Evolutionary conservation across 2,797 vertebrate genomes (phyloP).

Genomic region (Anguilla marmorata): DNA sequence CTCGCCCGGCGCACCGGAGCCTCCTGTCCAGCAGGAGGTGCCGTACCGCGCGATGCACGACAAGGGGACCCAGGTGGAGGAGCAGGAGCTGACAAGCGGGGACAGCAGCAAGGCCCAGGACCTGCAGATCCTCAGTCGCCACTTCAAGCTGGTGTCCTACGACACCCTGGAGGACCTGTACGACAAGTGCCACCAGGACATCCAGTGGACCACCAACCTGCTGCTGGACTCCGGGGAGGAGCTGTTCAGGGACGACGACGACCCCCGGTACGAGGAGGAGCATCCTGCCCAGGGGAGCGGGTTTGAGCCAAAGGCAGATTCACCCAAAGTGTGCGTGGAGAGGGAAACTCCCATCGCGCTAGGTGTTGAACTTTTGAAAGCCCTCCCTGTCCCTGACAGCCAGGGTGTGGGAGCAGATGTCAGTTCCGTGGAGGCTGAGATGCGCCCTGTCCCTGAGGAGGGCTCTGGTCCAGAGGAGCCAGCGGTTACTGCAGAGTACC

Average conservation of each 20-base stretch:
- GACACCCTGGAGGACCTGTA: slow-evolving; percentile 92
- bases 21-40: slow-evolving; percentile 68
- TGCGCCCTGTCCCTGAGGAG: slow-evolving; percentile 8
- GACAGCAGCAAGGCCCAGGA: slow-evolving; percentile 78
- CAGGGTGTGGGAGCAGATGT: background rate
- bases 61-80: slow-evolving; percentile 90
- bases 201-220: slow-evolving; percentile 92
- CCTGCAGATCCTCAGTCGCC: slow-evolving; percentile 81
- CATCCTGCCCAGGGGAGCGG: slow-evolving; percentile 41
- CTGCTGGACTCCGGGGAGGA: slow-evolving; percentile 92
- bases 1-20: slow-evolving; percentile 50
- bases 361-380: slow-evolving; percentile 32
- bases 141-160: slow-evolving; percentile 85
- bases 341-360: slow-evolving; percentile 18
- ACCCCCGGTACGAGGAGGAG: slow-evolving; percentile 33
- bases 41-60: slow-evolving; percentile 85
- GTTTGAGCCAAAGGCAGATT: slow-evolving; percentile 22
- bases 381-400: background rate
- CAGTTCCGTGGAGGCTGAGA: background rate
- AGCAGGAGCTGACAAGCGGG: slow-evolving; percentile 74
- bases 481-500: background rate
- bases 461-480: background rate
- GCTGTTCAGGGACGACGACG: slow-evolving; percentile 72
- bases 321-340: background rate
- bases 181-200: slow-evolving; percentile 91